Evolutionary conservation across 1,140 invertebrate species (phyloP), one percentile per base, ranked within the genome.

Genomic region (Saccostrea glomerata): DNA sequence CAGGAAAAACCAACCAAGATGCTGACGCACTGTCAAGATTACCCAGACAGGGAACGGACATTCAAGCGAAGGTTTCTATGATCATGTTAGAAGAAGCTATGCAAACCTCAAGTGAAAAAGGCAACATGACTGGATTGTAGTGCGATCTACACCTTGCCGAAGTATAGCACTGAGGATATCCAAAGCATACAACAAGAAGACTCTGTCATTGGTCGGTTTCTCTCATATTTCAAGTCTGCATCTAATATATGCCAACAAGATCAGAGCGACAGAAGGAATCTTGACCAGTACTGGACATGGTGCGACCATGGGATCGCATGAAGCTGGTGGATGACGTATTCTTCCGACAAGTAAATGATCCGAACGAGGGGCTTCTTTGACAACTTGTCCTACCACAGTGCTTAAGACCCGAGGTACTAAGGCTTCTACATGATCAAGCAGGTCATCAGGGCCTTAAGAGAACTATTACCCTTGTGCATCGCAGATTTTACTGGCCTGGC

Each of bases 21-120:
- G 86, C 90, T 6, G 89, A 91, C 77, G 84, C 87, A 54, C 82
- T 90, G 11, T 89, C 86, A 7, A 56, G 89, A n/a, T 25, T 88
- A 82, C 89, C 87, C 25, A 83, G 55, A 17, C 56, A 60, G 23
- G 54, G 56, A 47, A 56, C 84, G 20, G 84, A 85, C 55, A 30
- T 85, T 20, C 47, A 55, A 58, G 47, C 56, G 13, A 55, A 15
- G 36, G 30, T 83, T 47, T 83, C 82, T 47, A n/a, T 83, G 36
- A 47, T 47, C 47, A 55, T 55, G 36, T 83, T 83, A 47, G 36
- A 83, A 83, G 4, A 83, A 83, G 82, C 20, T 83, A 47, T 83
- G 36, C 47, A 40, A 13, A 47, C 82, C 47, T 83, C 82, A 83
- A 83, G 47, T 85, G 47, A 56, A 13, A 5, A 12, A 15, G 13